Evolutionary conservation across 1,140 invertebrate species (phyloP).

Genomic region (Paramacrobiotus metropolitanus): DNA sequence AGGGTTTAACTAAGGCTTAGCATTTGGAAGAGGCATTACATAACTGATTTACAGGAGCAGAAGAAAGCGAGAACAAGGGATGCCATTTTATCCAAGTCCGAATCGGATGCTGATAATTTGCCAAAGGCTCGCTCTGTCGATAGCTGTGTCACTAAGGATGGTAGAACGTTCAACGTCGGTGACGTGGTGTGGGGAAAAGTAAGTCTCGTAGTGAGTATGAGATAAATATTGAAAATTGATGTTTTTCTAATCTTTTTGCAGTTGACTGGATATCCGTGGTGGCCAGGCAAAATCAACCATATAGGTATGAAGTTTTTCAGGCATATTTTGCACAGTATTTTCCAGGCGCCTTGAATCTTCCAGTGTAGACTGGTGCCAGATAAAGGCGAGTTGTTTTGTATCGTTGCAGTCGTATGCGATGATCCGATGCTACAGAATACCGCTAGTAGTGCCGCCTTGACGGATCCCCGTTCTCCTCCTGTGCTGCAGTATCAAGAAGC

Average conservation of each 20-base stretch:
- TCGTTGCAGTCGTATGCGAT: neutral
- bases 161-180: neutral
- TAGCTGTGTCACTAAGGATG: neutral
- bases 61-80: neutral
- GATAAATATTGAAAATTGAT: neutral
- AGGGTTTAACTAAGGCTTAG: neutral
- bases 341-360: no score
- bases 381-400: neutral
- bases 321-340: neutral
- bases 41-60: neutral
- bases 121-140: neutral
- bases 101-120: no score
- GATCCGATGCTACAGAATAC: neutral
- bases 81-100: neutral
- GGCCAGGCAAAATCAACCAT: neutral
- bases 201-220: neutral
- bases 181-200: neutral
- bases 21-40: neutral
- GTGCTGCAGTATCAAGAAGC: conserved; percentile 1
- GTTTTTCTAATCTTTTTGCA: neutral
- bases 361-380: neutral
- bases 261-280: neutral
- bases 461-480: neutral
- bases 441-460: neutral
- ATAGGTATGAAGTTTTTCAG: neutral